Conservation (phyloP, 2,113 vertebrate genomes). For the Ibidorhyncha struthersii region DNA sequence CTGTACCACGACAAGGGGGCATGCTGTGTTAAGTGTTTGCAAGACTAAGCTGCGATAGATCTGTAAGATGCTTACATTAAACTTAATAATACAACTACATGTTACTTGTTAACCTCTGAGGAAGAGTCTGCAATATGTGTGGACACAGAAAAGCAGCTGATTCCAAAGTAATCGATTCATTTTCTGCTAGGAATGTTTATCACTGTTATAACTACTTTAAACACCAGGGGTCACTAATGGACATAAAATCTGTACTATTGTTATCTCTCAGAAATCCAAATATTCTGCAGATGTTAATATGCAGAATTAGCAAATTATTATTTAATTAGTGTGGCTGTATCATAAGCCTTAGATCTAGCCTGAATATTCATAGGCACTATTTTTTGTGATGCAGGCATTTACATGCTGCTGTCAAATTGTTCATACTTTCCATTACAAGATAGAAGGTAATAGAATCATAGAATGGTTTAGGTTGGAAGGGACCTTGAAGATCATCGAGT, state of each 20-base stretch:
- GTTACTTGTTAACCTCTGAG: neutral
- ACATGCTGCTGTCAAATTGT: neutral
- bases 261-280: neutral
- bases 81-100: neutral
- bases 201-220: neutral
- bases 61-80: neutral
- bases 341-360: neutral
- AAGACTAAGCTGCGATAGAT: neutral
- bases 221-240: neutral
- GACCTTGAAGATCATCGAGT: no score
- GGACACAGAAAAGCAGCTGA: neutral
- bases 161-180: rapidly evolving
- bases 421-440: neutral
- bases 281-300: neutral
- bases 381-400: neutral
- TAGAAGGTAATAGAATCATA: neutral
- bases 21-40: neutral
- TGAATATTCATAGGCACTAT: neutral
- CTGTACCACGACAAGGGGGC: rapidly evolving
- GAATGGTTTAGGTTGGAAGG: no score
- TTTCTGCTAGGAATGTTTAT: neutral
- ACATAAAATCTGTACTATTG: neutral
- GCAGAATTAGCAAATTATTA: neutral
- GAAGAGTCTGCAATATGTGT: neutral
- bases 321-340: neutral